Conservation (phyloP, 2,113 vertebrate genomes). For the Heptranchias perlo region DNA sequence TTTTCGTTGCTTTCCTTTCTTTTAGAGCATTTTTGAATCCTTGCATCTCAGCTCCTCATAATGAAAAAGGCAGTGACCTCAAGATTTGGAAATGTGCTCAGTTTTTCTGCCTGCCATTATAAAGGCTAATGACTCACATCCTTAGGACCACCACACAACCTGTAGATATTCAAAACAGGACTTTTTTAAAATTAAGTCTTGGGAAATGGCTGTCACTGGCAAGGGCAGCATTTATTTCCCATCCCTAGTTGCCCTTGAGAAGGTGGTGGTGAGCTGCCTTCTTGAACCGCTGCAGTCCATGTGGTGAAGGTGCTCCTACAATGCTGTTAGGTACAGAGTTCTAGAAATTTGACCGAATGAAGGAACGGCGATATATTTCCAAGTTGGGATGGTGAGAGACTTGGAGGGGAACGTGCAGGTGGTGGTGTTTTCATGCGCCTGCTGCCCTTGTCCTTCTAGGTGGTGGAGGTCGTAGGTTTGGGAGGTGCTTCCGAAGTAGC, state of each 20-base stretch:
- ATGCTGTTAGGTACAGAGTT: not conserved
- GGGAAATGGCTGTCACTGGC: not conserved
- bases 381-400: not conserved
- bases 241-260: not conserved
- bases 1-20: too few species aligned
- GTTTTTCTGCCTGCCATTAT: too few species aligned
- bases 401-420: not conserved
- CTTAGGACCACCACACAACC: too few species aligned
- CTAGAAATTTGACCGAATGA: not conserved
- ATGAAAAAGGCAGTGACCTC: too few species aligned
- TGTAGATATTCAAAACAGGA: not conserved
- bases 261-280: not conserved
- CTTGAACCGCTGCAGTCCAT: not conserved
- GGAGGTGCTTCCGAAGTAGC: not conserved
- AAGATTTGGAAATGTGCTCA: too few species aligned
- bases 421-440: not conserved
- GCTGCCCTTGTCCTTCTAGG: not conserved
- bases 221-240: not conserved
- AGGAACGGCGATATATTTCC: not conserved
- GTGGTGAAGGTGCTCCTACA: not conserved
- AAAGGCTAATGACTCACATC: too few species aligned
- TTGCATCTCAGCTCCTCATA: too few species aligned
- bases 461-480: not conserved
- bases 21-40: too few species aligned
- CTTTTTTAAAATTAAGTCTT: not conserved